Evolutionary conservation across 2,797 vertebrate genomes (phyloP).

Genomic region (Euphonia xanthogaster): DNA sequence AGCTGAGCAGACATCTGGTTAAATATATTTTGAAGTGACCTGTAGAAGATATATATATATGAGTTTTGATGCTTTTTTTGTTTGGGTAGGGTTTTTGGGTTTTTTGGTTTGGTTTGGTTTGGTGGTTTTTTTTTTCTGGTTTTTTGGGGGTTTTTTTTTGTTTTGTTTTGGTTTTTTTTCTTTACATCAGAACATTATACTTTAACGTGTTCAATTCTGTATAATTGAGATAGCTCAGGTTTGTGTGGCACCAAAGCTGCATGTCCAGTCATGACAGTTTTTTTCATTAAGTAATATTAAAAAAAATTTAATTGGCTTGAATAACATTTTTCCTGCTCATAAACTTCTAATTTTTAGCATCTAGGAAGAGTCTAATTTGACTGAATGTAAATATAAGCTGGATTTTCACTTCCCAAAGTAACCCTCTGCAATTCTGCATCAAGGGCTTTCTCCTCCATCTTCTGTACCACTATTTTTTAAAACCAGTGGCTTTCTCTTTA

Average conservation of each 20-base stretch:
- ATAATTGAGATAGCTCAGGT: neutral
- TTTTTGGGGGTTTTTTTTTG: neutral
- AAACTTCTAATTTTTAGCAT: neutral
- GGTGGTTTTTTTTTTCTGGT: neutral
- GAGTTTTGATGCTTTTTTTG: neutral
- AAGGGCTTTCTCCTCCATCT: neutral
- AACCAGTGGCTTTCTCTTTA: neutral
- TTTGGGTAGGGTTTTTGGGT: rapidly evolving
- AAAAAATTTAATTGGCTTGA: neutral
- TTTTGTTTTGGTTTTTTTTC: neutral
- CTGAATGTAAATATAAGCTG: neutral
- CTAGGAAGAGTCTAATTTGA: neutral
- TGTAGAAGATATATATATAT: neutral
- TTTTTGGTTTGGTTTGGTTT: neutral
- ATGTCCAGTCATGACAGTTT: neutral
- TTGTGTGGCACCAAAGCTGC: neutral
- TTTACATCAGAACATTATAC: neutral
- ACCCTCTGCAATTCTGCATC: neutral
- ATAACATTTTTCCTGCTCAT: neutral
- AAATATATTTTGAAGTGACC: neutral
- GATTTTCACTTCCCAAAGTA: neutral
- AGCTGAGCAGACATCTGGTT: neutral
- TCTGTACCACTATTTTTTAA: neutral
- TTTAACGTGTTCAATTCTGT: neutral
- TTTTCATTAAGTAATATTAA: neutral